These are phyloP conservation scores for Muntiacus muntjak DNA, from an alignment of 2,113 vertebrate species.

Conservation along the genomic window DNA sequence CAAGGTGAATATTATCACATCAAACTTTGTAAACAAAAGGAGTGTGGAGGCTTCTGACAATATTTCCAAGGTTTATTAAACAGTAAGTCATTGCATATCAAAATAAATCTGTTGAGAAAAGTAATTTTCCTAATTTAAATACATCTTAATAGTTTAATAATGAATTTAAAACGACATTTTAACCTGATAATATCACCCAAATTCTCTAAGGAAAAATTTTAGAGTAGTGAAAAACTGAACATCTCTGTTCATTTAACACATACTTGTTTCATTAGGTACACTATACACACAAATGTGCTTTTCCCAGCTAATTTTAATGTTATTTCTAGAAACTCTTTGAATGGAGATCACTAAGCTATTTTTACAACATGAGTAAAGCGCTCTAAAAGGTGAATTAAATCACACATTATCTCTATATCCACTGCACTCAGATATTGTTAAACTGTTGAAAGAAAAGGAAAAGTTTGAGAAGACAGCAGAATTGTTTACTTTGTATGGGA, in stretches of 20 bases:
- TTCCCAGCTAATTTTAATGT: not conserved
- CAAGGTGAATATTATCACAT: not conserved
- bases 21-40: not conserved
- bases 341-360: not conserved
- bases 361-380: not conserved
- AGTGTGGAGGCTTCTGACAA: not conserved
- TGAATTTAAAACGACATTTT: not conserved
- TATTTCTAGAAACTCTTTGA: not conserved
- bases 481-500: not conserved
- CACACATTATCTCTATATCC: not conserved
- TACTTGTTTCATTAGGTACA: not conserved
- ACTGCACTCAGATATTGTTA: not conserved
- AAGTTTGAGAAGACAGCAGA: not conserved
- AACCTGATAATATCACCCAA: not conserved
- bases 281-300: not conserved
- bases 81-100: not conserved
- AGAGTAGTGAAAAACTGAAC: not conserved
- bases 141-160: not conserved
- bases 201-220: not conserved
- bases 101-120: conserved; percentile 6
- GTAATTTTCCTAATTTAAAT: not conserved
- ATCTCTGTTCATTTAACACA: not conserved
- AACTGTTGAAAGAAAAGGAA: conserved; percentile 19
- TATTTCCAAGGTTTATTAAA: conserved; percentile 6
- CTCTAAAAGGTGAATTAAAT: not conserved